Conservation (phyloP, 1,140 invertebrate genomes). For the Brachionus asplanchnoidis region DNA sequence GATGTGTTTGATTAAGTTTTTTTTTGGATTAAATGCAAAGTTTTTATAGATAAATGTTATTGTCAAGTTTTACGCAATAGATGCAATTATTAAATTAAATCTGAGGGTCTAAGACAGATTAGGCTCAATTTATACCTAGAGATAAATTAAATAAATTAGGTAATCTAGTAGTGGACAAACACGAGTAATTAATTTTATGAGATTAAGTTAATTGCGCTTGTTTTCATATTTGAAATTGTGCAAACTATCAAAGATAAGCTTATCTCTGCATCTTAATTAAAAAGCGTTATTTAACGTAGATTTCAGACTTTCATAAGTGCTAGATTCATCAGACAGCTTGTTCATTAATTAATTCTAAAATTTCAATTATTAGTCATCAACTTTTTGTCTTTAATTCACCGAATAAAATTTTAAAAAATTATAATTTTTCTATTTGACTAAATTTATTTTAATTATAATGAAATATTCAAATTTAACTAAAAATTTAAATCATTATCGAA, state of each 20-base stretch:
- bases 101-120: neutral
- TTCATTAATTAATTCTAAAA: neutral
- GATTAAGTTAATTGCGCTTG: neutral
- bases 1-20: neutral
- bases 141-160: slow-evolving; percentile 1
- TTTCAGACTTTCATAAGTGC: neutral
- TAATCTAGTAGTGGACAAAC: neutral
- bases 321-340: neutral
- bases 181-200: neutral
- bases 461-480: neutral
- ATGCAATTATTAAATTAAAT: neutral
- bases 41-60: neutral
- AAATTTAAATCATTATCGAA: neutral
- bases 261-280: neutral
- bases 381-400: neutral
- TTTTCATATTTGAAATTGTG: neutral
- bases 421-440: neutral
- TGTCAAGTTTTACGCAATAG: neutral
- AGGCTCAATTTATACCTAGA: neutral
- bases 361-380: neutral
- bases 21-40: neutral
- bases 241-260: neutral
- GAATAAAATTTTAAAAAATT: neutral
- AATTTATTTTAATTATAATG: neutral
- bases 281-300: neutral